Evolutionary conservation across 2,888 invertebrate species (phyloP).

Genomic region (Xanthia icteritia): DNA sequence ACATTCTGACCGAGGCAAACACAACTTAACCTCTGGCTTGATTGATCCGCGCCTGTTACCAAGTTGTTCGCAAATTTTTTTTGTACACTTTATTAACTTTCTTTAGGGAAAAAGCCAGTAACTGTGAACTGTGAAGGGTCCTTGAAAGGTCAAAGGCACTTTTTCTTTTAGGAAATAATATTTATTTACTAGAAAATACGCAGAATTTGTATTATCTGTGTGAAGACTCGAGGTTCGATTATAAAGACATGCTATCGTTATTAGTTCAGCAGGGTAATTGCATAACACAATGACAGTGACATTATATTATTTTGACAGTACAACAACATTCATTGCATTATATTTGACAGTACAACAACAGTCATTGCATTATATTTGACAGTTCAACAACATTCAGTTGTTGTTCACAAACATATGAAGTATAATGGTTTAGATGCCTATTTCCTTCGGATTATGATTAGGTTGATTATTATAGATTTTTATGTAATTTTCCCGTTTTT

Average conservation of each 20-base stretch:
- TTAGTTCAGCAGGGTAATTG: too few relatives aligned
- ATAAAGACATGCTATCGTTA: too few relatives aligned
- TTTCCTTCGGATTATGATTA: too few relatives aligned
- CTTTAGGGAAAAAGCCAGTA: not conserved
- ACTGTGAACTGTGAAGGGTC: not conserved
- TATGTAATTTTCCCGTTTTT: not conserved
- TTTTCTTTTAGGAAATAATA: not conserved
- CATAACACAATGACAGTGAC: too few relatives aligned
- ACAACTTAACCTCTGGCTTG: conserved; percentile 14
- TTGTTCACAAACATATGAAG: too few relatives aligned
- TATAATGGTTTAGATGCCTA: too few relatives aligned
- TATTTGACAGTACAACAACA: too few relatives aligned
- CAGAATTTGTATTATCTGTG: not conserved
- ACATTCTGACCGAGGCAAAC: not conserved
- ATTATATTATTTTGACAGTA: too few relatives aligned
- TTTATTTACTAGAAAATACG: not conserved
- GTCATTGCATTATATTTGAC: too few relatives aligned
- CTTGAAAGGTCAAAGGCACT: conserved; percentile 6
- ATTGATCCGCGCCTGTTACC: conserved; percentile 24
- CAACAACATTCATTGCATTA: too few relatives aligned
- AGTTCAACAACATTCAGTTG: too few relatives aligned
- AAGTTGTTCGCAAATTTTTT: conserved; percentile 6
- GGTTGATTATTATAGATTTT: not conserved
- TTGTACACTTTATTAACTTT: conserved; percentile 26
- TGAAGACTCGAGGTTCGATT: not conserved